Evolutionary conservation across 53 echinoderm and acorn worm species (phyloP), one percentile per base, ranked within the genome.

Genomic region (Echinarachnius parma): DNA sequence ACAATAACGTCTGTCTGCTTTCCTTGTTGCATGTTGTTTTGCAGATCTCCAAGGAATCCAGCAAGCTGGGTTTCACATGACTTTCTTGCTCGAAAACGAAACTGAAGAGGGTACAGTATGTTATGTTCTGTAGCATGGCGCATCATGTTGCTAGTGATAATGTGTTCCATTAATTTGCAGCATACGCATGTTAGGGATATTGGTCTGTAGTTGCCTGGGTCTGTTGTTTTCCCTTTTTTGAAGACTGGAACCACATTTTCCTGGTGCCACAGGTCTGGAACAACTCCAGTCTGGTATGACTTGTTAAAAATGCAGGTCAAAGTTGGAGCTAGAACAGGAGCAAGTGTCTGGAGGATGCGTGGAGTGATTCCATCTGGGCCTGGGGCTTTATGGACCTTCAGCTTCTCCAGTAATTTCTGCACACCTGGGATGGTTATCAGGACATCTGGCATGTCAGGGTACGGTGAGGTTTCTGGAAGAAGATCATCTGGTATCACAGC

Each of bases 401-500:
- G 44, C 3, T 62, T 62, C 22, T 39, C 34, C 13, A 62, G 62
- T 3, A 62, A 44, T 64, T 64, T 64, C 28, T 64, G 46, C 15
- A 64, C 64, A 28, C 64, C 64, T 45, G 27, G 46, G 5, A 47
- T 64, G 11, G 64, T 46, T 4, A 64, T 64, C 28, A 46, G 4
- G 18, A 64, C 27, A 46, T 64, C 64, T 46, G 3, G 46, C 64
- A 64, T 64, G 14, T 64, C 64, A 46, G 64, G 64, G 26, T 46
- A 64, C 46, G 47, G 64, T 9, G 64, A 64, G 47, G 24, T 47
- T 64, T 64, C 47, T 46, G 64, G 64, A 45, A 64, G 47, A 20
- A 64, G 64, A 37, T 36, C 39, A 7, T 62, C 23, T 19, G 62
- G 37, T 62, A 20, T 0, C 31, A 4, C 9, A n/a, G 60, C 31